Evolutionary conservation across 30 jellyfish, hydroid and myxozoan species (phyloP).

Genomic region (Rhopilema esculentum): DNA sequence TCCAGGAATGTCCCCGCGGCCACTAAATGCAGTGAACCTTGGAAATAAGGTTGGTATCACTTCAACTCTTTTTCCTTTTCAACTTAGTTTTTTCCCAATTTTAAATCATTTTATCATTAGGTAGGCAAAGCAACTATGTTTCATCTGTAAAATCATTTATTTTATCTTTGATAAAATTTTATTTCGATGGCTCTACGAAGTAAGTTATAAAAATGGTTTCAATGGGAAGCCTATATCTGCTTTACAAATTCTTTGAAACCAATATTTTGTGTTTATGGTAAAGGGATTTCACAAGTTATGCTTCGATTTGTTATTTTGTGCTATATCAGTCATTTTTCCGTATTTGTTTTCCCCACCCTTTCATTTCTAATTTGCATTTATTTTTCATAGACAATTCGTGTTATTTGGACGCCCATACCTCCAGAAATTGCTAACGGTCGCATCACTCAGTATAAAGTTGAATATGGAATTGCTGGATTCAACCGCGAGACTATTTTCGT

Average conservation of each 20-base stretch:
- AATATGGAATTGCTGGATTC: constrained; percentile 51
- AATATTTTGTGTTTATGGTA: too few species aligned
- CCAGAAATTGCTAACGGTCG: constrained; percentile 59
- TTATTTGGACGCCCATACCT: constrained; percentile 68
- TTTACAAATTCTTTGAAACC: too few species aligned
- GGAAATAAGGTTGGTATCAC: constrained; percentile 53
- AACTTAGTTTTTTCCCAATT: too few species aligned
- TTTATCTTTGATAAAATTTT: too few species aligned
- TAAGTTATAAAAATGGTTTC: too few species aligned
- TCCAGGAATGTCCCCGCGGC: constrained; percentile 65
- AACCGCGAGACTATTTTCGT: neutral
- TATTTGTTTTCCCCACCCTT: neutral
- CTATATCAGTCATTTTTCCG: neutral
- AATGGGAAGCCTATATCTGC: too few species aligned
- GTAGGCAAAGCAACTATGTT: too few species aligned
- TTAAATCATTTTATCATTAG: too few species aligned
- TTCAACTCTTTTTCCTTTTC: neutral
- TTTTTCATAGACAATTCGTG: constrained; percentile 54
- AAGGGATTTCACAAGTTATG: too few species aligned
- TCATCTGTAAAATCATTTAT: too few species aligned
- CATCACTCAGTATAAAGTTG: constrained; percentile 26
- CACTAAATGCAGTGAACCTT: constrained; percentile 40
- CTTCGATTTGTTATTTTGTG: neutral
- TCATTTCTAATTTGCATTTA: neutral
- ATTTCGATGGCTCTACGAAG: too few species aligned